Evolutionary conservation across 1,140 invertebrate genomes (phyloP).

Genomic region (Drosophila mauritiana): DNA sequence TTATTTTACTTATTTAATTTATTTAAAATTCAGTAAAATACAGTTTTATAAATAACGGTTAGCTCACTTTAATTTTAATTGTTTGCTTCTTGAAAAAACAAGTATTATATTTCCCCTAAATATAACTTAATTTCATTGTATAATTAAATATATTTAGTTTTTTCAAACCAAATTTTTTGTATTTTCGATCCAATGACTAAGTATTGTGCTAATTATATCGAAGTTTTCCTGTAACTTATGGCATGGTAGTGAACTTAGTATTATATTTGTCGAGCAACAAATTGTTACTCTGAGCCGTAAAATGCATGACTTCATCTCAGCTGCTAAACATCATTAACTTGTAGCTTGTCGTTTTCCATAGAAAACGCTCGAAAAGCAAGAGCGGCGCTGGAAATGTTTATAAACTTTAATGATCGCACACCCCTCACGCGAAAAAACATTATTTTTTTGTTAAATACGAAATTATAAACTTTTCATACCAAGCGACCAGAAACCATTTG

Average conservation of each 20-base stretch:
- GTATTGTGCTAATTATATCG: neutral
- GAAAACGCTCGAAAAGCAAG: neutral
- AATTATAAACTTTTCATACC: slow-evolving; percentile 81
- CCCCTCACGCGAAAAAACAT: slow-evolving; percentile 62
- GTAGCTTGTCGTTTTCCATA: slow-evolving; percentile 5
- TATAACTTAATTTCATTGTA: too few relatives aligned
- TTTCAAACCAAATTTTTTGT: too few relatives aligned
- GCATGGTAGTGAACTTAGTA: neutral
- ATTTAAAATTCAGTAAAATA: too few relatives aligned
- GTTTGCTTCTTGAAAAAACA: too few relatives aligned
- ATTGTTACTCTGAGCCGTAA: neutral
- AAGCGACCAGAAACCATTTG: slow-evolving; percentile 76
- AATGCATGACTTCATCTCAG: neutral
- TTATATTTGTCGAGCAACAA: neutral
- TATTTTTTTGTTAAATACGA: slow-evolving; percentile 80
- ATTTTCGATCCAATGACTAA: too few relatives aligned
- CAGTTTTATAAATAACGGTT: too few relatives aligned
- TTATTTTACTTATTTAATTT: neutral
- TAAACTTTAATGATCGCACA: slow-evolving; percentile 45
- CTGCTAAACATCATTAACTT: neutral
- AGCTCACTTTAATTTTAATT: too few relatives aligned
- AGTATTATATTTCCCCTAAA: too few relatives aligned
- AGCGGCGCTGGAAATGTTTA: slow-evolving; percentile 45
- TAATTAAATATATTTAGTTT: neutral
- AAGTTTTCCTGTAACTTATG: neutral